Evolutionary conservation across 2,113 vertebrate genomes (phyloP).

Genomic region (Baryphthengus martii): DNA sequence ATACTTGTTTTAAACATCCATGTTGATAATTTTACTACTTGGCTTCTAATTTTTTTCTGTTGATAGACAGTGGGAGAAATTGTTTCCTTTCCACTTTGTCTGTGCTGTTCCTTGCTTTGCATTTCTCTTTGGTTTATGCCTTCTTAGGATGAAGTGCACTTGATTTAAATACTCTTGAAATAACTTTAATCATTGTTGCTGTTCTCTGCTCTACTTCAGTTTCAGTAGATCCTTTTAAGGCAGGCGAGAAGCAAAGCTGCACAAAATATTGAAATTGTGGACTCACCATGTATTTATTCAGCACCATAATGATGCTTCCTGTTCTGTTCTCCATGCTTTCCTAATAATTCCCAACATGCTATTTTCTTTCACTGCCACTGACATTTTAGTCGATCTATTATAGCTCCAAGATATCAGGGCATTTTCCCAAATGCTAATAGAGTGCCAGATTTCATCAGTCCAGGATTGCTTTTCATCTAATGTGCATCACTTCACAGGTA

Average conservation of each 20-base stretch:
- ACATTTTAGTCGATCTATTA: not conserved
- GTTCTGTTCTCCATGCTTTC: not conserved
- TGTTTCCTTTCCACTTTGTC: not conserved
- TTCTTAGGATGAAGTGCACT: not conserved
- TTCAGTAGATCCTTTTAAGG: not conserved
- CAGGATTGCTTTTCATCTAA: not conserved
- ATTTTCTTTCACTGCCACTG: not conserved
- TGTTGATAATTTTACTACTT: not conserved
- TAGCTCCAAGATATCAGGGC: not conserved
- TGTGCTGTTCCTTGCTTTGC: not conserved
- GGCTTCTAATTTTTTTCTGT: not conserved
- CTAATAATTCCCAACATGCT: not conserved
- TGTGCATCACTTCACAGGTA: not conserved
- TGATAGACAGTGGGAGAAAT: not conserved
- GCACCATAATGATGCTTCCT: not conserved
- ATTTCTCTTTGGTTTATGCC: not conserved
- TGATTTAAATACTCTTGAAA: not conserved
- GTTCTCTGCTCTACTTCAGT: not conserved
- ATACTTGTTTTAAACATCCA: not conserved
- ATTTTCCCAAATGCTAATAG: not conserved
- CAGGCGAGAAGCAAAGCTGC: not conserved
- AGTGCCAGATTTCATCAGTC: not conserved
- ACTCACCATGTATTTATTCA: not conserved
- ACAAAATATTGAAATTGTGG: not conserved
- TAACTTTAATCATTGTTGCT: not conserved